Percentiles rank a stretch among this genome's conserved stretches.
Conservation (phyloP, 2,797 vertebrate genomes). For the Phrynocephalus vlangalii region DNA sequence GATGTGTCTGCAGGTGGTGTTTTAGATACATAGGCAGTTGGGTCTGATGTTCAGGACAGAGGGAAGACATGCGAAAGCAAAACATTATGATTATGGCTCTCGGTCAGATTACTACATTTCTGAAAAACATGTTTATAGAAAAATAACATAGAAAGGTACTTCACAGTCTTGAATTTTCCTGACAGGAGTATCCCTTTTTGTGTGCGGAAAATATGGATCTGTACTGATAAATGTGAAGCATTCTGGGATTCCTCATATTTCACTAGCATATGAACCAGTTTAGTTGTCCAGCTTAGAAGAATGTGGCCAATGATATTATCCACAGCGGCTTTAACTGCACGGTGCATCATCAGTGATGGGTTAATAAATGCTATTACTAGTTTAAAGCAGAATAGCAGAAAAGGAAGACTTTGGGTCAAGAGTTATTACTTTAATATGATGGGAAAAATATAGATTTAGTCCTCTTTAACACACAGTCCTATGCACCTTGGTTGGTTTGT, state of each 20-base stretch:
- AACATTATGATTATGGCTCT: too few relatives aligned
- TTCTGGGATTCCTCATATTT: neutral
- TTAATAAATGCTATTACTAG: neutral
- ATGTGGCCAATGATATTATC: neutral
- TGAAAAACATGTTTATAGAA: too few relatives aligned
- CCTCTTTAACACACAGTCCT: slow-evolving; percentile 32
- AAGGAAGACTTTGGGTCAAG: slow-evolving; percentile 8
- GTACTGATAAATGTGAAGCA: neutral
- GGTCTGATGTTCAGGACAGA: too few relatives aligned
- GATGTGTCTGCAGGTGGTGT: too few relatives aligned
- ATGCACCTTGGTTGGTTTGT: neutral
- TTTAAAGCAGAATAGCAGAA: neutral
- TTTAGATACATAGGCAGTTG: too few relatives aligned
- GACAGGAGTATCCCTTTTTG: neutral
- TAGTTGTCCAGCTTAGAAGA: neutral
- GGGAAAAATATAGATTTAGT: slow-evolving; percentile 42
- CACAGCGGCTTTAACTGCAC: neutral
- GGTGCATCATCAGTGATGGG: neutral
- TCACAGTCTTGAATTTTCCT: too few relatives aligned
- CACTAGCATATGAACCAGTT: neutral
- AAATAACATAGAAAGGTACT: too few relatives aligned
- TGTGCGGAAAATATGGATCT: neutral
- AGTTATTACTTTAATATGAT: slow-evolving; percentile 46
- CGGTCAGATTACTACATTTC: too few relatives aligned
- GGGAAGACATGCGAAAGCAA: too few relatives aligned